Evolutionary conservation across 2,797 vertebrate species (phyloP).

Genomic region (Myotis vivesi): DNA sequence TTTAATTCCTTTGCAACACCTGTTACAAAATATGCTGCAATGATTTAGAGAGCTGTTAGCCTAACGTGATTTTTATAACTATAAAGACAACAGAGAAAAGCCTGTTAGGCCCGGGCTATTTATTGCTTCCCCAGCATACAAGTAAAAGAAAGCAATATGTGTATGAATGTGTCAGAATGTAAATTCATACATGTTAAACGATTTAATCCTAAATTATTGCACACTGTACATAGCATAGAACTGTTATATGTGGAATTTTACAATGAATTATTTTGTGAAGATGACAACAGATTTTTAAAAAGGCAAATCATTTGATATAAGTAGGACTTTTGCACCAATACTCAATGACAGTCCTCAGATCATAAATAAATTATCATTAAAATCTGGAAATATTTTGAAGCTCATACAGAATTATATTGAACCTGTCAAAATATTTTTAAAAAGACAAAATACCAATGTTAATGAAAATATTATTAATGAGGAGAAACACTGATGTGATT

Average conservation of each 20-base stretch:
- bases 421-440: background rate
- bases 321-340: background rate
- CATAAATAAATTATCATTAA: background rate
- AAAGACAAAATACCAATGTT: background rate
- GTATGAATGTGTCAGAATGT: background rate
- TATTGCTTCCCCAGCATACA: background rate
- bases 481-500: background rate
- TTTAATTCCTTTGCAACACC: slow-evolving; percentile 25
- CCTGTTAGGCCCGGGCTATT: background rate
- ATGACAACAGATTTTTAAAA: background rate
- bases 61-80: slow-evolving; percentile 7
- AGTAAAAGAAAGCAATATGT: background rate
- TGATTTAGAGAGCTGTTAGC: slow-evolving; percentile 7
- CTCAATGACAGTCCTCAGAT: background rate
- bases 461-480: background rate
- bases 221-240: background rate
- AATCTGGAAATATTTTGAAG: background rate
- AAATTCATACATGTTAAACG: background rate
- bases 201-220: background rate
- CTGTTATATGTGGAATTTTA: background rate
- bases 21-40: background rate
- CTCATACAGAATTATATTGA: background rate
- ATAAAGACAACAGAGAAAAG: background rate
- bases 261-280: background rate
- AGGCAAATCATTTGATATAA: background rate